A percentile compares a stretch with the other conserved stretches of the same genome.
These are phyloP conservation scores for Ctenopoma multispine DNA, from an alignment of 2,797 vertebrate species.

Conservation along the genomic window DNA sequence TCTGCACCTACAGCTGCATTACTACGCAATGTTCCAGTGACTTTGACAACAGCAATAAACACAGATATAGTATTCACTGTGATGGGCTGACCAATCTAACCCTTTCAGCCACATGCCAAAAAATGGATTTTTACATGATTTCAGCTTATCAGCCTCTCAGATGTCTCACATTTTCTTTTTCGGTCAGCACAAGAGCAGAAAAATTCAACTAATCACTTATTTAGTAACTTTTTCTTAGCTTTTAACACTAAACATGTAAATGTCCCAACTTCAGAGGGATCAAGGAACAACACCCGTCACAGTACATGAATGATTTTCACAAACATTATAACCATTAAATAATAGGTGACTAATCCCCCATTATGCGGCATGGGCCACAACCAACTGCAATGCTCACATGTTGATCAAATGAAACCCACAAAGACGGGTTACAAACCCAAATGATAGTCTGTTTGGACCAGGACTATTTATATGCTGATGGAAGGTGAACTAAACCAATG, in stretches of 20 bases:
- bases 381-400: background rate
- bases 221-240: no score
- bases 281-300: background rate
- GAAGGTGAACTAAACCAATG: no score
- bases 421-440: background rate
- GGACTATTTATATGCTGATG: background rate
- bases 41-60: slow-evolving; percentile 33
- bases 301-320: background rate
- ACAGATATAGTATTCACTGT: slow-evolving; percentile 19
- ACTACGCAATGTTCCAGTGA: slow-evolving; percentile 28
- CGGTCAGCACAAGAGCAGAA: no score
- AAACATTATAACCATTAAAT: background rate
- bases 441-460: no score
- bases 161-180: no score
- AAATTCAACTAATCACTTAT: no score
- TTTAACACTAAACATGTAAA: no score
- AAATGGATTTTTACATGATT: background rate
- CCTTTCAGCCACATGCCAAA: background rate
- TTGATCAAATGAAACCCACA: no score
- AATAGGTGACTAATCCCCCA: background rate
- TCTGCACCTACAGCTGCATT: slow-evolving; percentile 30
- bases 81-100: background rate
- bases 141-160: no score
- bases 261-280: background rate
- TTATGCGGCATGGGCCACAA: background rate